phyloP scores from a whole-genome alignment of 1,140 invertebrate species.

The Hyposmocoma kahamanoa region DNA sequence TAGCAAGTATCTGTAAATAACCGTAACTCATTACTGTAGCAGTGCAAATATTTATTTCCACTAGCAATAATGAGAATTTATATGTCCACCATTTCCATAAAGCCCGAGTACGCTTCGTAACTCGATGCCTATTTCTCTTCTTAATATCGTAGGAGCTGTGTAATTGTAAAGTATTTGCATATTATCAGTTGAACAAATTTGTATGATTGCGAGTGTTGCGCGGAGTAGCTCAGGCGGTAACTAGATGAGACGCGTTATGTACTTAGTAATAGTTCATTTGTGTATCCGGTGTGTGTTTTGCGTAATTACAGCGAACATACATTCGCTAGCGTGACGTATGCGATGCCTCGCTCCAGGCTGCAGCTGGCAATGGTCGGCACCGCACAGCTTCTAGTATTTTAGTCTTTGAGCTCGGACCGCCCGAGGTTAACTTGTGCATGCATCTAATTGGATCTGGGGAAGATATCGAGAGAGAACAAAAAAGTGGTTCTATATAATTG shows the following conservation, averaged over 20 bases:
- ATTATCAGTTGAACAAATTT: slow-evolving; percentile 14
- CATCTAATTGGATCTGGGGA: slow-evolving; percentile 8
- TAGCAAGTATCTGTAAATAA: slow-evolving; percentile 35
- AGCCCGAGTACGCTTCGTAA: slow-evolving; percentile 30
- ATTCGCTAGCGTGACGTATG: slow-evolving; percentile 11
- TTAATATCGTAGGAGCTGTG: slow-evolving; percentile 25
- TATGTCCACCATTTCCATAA: slow-evolving; percentile 51
- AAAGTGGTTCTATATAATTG: too few relatives aligned
- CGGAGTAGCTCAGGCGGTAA: slow-evolving; percentile 13
- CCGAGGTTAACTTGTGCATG: slow-evolving; percentile 12
- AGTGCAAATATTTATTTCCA: slow-evolving; percentile 45
- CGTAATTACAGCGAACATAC: slow-evolving; percentile 26
- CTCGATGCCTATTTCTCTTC: slow-evolving; percentile 32
- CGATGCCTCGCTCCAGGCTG: not conserved
- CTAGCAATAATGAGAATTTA: slow-evolving; percentile 52
- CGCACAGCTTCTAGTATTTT: slow-evolving; percentile 17
- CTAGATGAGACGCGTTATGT: slow-evolving; percentile 28
- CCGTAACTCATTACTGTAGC: slow-evolving; percentile 37
- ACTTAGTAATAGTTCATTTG: slow-evolving; percentile 27
- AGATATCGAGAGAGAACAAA: not conserved
- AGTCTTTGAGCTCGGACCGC: slow-evolving; percentile 15
- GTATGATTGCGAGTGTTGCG: not conserved
- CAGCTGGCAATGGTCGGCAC: not conserved
- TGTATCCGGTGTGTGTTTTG: slow-evolving; percentile 35
- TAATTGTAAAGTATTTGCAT: slow-evolving; percentile 43